Percentiles rank a stretch among this genome's conserved stretches.
Conservation (phyloP, 2,113 vertebrate genomes). For the Morone saxatilis region DNA sequence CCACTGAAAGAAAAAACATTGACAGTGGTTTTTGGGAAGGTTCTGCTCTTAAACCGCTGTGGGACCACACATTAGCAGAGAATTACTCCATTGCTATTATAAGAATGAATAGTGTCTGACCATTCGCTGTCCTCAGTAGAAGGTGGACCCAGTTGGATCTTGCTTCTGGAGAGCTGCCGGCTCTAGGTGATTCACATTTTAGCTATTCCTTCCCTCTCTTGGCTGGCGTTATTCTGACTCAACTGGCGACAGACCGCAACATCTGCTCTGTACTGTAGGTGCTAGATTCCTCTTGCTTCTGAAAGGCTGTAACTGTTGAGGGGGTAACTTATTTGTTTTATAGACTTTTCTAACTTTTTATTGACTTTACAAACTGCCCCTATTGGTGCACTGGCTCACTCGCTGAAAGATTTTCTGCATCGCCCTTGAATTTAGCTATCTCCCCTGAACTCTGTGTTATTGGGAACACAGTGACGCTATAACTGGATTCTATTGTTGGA, state of each 20-base stretch:
- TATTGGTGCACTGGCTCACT: constrained; percentile 11
- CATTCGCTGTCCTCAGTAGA: constrained; percentile 18
- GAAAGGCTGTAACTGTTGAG: constrained; percentile 37
- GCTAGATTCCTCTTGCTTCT: constrained; percentile 48
- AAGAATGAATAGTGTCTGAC: constrained; percentile 44
- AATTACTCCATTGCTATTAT: constrained; percentile 46
- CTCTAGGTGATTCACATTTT: constrained; percentile 63
- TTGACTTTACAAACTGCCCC: constrained; percentile 42
- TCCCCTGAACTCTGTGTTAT: constrained; percentile 53
- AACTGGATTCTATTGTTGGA: constrained; percentile 60
- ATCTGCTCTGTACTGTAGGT: constrained; percentile 54
- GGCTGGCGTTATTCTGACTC: constrained; percentile 51
- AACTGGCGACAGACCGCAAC: constrained; percentile 55
- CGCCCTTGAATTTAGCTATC: constrained; percentile 62
- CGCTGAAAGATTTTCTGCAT: constrained; percentile 39
- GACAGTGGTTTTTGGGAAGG: constrained; percentile 54
- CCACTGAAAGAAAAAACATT: constrained; percentile 30
- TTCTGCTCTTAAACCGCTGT: constrained; percentile 39
- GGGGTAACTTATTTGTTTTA: constrained; percentile 56
- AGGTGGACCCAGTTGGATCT: constrained; percentile 49
- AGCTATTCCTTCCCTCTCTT: constrained; percentile 52
- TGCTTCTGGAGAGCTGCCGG: constrained; percentile 43
- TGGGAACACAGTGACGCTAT: constrained; percentile 57
- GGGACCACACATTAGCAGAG: constrained; percentile 74
- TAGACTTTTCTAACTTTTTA: constrained; percentile 67